A percentile compares a stretch with the other conserved stretches of the same genome.
Conservation (phyloP, 1,140 invertebrate species). For the Pararge aegeria region DNA sequence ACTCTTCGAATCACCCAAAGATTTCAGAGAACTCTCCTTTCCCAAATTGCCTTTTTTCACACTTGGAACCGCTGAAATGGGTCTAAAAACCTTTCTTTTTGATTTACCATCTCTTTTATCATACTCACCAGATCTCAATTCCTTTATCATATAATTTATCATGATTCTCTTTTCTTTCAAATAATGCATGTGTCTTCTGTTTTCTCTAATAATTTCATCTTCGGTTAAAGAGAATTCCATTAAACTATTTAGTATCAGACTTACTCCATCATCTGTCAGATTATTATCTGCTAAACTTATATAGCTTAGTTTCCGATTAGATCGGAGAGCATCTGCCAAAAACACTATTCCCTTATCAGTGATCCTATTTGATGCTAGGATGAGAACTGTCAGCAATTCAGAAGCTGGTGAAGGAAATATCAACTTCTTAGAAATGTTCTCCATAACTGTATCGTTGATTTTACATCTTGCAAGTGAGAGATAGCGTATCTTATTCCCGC, state of each 20-base stretch:
- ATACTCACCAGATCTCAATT: conserved; percentile 34
- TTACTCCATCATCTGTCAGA: conserved; percentile 48
- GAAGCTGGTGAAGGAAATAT: conserved; percentile 43
- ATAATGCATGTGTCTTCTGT: conserved; percentile 37
- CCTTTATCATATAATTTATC: conserved; percentile 32
- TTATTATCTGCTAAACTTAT: conserved; percentile 54
- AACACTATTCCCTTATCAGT: conserved; percentile 46
- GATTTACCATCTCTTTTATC: conserved; percentile 32
- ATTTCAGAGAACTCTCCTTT: conserved; percentile 40
- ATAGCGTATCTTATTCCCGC: conserved; percentile 30
- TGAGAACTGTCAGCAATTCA: conserved; percentile 42
- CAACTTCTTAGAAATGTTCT: conserved; percentile 39
- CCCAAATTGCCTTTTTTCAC: conserved; percentile 36
- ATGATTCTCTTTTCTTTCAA: conserved; percentile 43
- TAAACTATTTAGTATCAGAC: conserved; percentile 39
- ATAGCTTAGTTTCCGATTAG: conserved; percentile 50
- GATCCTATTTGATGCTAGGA: conserved; percentile 57
- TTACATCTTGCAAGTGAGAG: conserved; percentile 51
- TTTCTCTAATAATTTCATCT: conserved; percentile 38
- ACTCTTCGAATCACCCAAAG: conserved; percentile 29
- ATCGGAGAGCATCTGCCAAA: conserved; percentile 44
- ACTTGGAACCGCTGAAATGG: conserved; percentile 6
- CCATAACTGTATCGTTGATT: conserved; percentile 44
- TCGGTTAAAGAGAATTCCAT: conserved; percentile 38
- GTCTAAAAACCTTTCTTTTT: conserved; percentile 35